phyloP scores from a whole-genome alignment of 2,113 vertebrate genomes.

The Ceyx cyanopectus region DNA sequence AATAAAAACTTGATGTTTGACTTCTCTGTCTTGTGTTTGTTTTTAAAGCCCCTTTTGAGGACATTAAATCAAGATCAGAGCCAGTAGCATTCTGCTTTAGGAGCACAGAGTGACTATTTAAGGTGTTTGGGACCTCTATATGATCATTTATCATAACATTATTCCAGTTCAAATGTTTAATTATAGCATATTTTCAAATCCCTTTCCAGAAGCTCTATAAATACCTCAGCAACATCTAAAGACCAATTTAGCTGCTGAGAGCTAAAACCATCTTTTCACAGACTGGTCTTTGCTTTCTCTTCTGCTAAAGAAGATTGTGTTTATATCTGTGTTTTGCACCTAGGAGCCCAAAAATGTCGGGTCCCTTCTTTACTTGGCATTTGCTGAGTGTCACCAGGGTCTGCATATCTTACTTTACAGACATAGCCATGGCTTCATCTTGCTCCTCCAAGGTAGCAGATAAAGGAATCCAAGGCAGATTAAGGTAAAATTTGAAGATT shows the following conservation, averaged over 20 bases:
- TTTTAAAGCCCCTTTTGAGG: conserved; percentile 50
- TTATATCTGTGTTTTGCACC: not conserved
- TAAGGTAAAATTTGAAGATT: not conserved
- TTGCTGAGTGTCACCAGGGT: not conserved
- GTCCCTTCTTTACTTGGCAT: not conserved
- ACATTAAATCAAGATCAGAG: conserved; percentile 39
- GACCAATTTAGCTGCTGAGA: not conserved
- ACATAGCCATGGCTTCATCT: rapidly evolving
- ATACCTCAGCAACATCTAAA: conserved; percentile 30
- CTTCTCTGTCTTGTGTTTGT: not conserved
- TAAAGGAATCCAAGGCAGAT: not conserved
- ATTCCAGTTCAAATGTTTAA: conserved; percentile 55
- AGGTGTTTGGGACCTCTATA: conserved; percentile 48
- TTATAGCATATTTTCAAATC: conserved; percentile 42
- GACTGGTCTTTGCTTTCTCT: not conserved
- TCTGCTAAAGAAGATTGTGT: not conserved
- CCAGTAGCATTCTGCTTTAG: conserved; percentile 21
- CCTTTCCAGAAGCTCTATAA: conserved; percentile 40
- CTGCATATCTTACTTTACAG: not conserved
- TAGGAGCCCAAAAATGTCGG: not conserved
- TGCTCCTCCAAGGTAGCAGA: not conserved
- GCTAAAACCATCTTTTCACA: conserved; percentile 13
- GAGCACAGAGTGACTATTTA: conserved; percentile 30
- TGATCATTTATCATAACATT: conserved; percentile 62
- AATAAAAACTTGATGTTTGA: conserved; percentile 53